phyloP scores from a whole-genome alignment of 2,113 vertebrate species.

The Gnathonemus echidnorhynchus region DNA sequence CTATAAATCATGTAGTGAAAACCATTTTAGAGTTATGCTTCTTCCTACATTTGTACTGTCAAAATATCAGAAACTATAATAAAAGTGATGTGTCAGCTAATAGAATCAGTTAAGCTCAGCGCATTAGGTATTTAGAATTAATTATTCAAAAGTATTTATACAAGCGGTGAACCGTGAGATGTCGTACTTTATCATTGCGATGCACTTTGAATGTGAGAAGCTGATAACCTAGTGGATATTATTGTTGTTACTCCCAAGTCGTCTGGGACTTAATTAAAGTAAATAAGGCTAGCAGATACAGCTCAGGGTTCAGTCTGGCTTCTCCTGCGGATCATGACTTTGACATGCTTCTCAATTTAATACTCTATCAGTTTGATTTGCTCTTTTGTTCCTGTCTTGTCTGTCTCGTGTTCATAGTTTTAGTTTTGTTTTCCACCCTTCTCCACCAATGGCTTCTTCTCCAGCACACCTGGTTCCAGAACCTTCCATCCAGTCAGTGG shows the following conservation, averaged over 20 bases:
- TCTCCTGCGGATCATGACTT: background rate
- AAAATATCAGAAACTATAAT: background rate
- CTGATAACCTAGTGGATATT: background rate
- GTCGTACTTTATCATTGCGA: background rate
- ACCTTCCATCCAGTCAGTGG: background rate
- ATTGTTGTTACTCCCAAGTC: background rate
- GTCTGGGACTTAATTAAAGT: background rate
- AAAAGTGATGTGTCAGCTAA: background rate
- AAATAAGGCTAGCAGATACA: background rate
- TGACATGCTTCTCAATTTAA: background rate
- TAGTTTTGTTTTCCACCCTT: background rate
- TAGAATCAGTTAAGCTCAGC: background rate
- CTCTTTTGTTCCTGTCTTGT: background rate
- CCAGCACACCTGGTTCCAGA: background rate
- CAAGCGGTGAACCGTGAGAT: background rate
- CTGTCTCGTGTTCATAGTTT: background rate
- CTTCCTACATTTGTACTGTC: background rate
- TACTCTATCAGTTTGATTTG: background rate
- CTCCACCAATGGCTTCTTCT: background rate
- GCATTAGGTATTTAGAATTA: background rate
- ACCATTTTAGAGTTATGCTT: background rate
- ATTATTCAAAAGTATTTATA: background rate
- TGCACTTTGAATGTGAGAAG: background rate
- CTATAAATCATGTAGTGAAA: slow-evolving; percentile 23
- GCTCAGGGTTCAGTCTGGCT: background rate